Evolutionary conservation across 2,888 invertebrate genomes (phyloP), one percentile per base, ranked within the genome.

Genomic region (Napeogenes sylphis): DNA sequence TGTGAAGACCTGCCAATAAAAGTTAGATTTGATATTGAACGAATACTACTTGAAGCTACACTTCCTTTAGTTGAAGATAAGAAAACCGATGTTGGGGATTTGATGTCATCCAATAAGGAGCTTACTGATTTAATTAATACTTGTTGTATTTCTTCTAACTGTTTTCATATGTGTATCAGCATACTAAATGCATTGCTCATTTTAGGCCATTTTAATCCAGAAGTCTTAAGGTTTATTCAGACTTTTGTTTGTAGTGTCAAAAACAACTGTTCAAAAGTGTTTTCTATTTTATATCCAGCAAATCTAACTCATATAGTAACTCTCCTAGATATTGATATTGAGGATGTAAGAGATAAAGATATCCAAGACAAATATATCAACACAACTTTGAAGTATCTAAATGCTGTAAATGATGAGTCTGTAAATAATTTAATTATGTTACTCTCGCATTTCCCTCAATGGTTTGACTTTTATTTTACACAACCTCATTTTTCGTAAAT

Each of bases 361-460:
- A 53, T 78, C 42, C 71, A 68, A 67, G 57, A 70, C 14, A 53
- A 58, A 10, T 88, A 84, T 73, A 64, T 78, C 4, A 46, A 74
- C 55, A 68, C 71, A 14, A 71, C 79, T 30, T 3, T 80, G 4
- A 68, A 71, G 38, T 73, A 80, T 66, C 73, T 90, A 42, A 73
- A 73, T 0, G 63, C 67, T 10, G 55, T 88, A 21, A 73, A 79
- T 63, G 55, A 63, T n/a, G 58, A 75, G 45, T 79, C 75, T 13
- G 76, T 81, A 67, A 76, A 72, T 76, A 82, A 87, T 66, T 74
- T 88, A 14, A 77, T 85, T 35, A 73, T 90, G 78, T 66, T 90
- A 38, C 63, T 90, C 21, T 81, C 84, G n/a, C 90, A 90, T 72
- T 90, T 79, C 69, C 83, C 84, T 38, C 72, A 79, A 32, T 90